Evolutionary conservation across 2,888 invertebrate species (phyloP).

Genomic region (Myopa testacea): DNA sequence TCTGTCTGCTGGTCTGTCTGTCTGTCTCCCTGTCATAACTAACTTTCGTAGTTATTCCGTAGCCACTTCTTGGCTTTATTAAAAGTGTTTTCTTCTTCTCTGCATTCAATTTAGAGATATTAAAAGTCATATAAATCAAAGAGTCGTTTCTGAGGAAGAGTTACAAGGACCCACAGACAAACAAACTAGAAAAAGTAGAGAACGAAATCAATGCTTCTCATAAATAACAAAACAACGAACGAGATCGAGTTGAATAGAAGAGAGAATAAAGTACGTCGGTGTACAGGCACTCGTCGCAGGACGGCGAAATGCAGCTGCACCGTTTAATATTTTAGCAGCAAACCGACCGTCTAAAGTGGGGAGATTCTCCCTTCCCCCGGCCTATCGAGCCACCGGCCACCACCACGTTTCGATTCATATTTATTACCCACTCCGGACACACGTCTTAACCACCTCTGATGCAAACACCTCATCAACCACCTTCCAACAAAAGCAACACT

Average conservation of each 20-base stretch:
- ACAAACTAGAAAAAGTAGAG: background rate
- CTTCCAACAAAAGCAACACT: background rate
- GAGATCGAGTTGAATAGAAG: too few species aligned
- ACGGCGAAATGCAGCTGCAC: too few species aligned
- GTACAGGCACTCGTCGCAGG: too few species aligned
- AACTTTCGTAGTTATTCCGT: too few species aligned
- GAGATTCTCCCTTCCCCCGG: too few species aligned
- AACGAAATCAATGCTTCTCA: constrained; percentile 10
- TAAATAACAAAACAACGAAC: constrained; percentile 14
- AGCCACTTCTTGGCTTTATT: background rate
- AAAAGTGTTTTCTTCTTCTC: background rate
- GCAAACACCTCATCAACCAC: background rate
- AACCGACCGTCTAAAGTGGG: background rate
- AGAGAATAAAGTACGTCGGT: too few species aligned
- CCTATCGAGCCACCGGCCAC: background rate
- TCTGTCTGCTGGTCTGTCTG: too few species aligned
- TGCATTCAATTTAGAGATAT: background rate
- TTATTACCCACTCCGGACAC: constrained; percentile 20
- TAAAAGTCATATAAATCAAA: background rate
- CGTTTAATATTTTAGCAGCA: constrained; percentile 20
- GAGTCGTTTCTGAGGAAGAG: background rate
- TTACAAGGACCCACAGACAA: background rate
- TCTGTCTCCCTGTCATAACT: too few species aligned
- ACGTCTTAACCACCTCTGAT: background rate
- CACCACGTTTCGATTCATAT: constrained; percentile 12